These are phyloP conservation scores for Hafferia zeledoni DNA, from an alignment of 2,797 vertebrate species.

Conservation along the genomic window DNA sequence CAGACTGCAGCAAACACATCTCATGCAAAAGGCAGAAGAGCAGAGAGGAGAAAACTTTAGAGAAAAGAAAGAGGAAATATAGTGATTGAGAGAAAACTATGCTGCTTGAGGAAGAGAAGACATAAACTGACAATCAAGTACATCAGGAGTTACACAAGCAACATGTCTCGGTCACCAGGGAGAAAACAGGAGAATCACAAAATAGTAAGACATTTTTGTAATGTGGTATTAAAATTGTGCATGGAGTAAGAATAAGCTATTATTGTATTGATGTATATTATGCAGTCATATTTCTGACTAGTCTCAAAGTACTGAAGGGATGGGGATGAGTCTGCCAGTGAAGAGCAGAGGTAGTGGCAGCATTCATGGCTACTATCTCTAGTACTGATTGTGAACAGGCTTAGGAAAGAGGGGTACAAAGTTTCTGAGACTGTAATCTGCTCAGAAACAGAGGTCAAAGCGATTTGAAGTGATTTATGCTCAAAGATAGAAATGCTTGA, in stretches of 20 bases:
- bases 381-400: not conserved
- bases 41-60: not conserved
- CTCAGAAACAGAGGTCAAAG: not conserved
- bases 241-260: not conserved
- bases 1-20: slow-evolving; percentile 11
- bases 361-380: not conserved
- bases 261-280: not conserved
- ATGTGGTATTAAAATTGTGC: not conserved
- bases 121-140: not conserved
- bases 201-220: slow-evolving; percentile 78
- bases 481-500: not conserved
- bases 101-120: not conserved
- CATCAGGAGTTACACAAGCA: not conserved
- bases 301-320: not conserved
- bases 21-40: slow-evolving; percentile 6
- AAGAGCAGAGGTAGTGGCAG: not conserved
- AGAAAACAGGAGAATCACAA: slow-evolving; percentile 77
- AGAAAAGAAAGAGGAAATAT: not conserved
- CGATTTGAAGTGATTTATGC: not conserved
- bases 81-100: not conserved
- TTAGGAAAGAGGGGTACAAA: not conserved
- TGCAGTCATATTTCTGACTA: not conserved
- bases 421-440: not conserved
- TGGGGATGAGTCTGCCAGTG: not conserved
- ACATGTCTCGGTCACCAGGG: slow-evolving; percentile 75